phyloP scores from a whole-genome alignment of 2,113 vertebrate species.

The Peromyscus polionotus region DNA sequence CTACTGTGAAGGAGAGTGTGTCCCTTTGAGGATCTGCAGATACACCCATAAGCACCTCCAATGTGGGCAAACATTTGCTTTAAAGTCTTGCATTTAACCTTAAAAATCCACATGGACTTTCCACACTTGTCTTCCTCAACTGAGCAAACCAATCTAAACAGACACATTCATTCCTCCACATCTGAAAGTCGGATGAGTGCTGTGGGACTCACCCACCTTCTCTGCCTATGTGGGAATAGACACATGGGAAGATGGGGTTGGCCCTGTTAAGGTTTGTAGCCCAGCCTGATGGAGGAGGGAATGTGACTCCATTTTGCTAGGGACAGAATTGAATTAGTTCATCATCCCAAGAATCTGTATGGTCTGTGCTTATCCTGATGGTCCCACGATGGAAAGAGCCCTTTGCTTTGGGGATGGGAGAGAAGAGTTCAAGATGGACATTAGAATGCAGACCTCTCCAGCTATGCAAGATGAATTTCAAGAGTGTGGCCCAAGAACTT shows the following conservation, averaged over 20 bases:
- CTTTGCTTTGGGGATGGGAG: background rate
- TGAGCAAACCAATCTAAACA: background rate
- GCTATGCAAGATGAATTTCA: conserved; percentile 10
- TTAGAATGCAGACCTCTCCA: background rate
- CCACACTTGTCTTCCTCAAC: background rate
- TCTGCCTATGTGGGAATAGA: background rate
- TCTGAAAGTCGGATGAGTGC: background rate
- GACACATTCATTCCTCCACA: background rate
- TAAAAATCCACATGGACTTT: conserved; percentile 40
- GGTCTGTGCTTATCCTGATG: background rate
- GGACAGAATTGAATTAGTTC: background rate
- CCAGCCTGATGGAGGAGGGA: background rate
- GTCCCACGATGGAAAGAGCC: background rate
- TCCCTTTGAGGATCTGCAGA: conserved; percentile 12
- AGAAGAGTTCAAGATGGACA: background rate
- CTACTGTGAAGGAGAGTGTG: background rate
- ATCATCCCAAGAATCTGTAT: background rate
- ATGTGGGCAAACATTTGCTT: background rate
- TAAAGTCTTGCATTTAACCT: conserved; percentile 41
- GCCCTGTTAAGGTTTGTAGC: background rate
- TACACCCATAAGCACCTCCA: background rate
- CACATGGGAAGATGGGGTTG: background rate
- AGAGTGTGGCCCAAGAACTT: background rate
- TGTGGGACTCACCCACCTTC: background rate
- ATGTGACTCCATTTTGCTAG: background rate